phyloP scores from a whole-genome alignment of 2,888 invertebrate species.

The Pollenia angustigena region DNA sequence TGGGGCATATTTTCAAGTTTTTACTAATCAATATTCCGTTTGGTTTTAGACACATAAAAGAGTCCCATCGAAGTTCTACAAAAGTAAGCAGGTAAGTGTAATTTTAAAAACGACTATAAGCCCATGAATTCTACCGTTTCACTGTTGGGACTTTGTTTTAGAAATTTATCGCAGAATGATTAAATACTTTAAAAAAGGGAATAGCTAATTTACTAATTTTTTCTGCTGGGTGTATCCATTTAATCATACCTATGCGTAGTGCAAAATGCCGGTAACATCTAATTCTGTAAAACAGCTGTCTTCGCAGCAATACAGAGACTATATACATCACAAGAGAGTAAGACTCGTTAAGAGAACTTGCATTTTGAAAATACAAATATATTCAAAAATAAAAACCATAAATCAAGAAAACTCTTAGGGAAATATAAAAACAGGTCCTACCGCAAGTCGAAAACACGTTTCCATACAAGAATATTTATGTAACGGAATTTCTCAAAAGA shows the following conservation, averaged over 20 bases:
- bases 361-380: background rate
- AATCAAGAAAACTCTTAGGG: background rate
- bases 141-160: too few relatives aligned
- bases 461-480: slow-evolving; percentile 50
- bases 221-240: background rate
- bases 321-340: too few relatives aligned
- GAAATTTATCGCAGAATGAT: too few relatives aligned
- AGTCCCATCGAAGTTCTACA: too few relatives aligned
- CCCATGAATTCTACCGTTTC: too few relatives aligned
- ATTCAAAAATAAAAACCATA: background rate
- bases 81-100: too few relatives aligned
- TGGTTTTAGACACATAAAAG: too few relatives aligned
- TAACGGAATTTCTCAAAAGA: slow-evolving; percentile 63
- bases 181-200: too few relatives aligned
- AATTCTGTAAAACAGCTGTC: slow-evolving; percentile 70
- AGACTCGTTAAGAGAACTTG: background rate
- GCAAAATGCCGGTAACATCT: slow-evolving; percentile 77
- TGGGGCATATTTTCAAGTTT: too few relatives aligned
- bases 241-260: slow-evolving; percentile 14
- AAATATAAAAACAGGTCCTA: slow-evolving; percentile 76
- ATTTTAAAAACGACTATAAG: too few relatives aligned
- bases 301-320: slow-evolving; percentile 6
- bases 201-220: background rate
- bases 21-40: too few relatives aligned
- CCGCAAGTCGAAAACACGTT: slow-evolving; percentile 77